Evolutionary conservation across 92 coral and sea anemone genomes (phyloP).

Genomic region (Phenganax stokvisi): DNA sequence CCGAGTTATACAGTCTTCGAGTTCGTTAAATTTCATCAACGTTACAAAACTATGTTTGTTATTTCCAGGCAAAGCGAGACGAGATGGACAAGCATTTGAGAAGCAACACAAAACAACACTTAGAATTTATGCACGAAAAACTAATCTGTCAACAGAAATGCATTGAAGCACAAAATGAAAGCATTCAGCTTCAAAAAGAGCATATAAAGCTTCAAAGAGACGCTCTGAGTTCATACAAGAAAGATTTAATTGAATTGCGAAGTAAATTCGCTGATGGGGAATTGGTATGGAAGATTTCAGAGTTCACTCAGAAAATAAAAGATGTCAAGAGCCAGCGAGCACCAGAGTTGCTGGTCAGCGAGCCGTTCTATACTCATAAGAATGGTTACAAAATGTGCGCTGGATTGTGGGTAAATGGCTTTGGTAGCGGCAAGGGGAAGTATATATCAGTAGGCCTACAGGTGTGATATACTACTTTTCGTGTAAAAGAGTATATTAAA

Average conservation of each 20-base stretch:
- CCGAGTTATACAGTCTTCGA: too few relatives aligned
- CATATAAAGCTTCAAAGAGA: conserved; percentile 92
- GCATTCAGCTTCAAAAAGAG: conserved; percentile 88
- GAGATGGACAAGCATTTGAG: conserved; percentile 75
- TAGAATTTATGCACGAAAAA: conserved; percentile 58
- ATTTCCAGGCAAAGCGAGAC: conserved; percentile 64
- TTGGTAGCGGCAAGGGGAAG: conserved; percentile 95
- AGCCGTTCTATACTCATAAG: conserved; percentile 93
- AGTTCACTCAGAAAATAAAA: conserved; percentile 71
- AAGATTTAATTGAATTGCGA: conserved; percentile 76
- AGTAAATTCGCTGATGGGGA: conserved; percentile 87
- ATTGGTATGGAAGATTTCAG: conserved; percentile 74
- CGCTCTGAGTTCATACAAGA: conserved; percentile 64
- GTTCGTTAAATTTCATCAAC: not conserved
- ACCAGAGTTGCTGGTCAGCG: conserved; percentile 89
- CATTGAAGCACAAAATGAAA: conserved; percentile 71
- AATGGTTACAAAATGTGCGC: conserved; percentile 99
- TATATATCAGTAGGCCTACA: conserved; percentile 92
- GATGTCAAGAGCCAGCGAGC: conserved; percentile 88
- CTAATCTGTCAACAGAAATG: conserved; percentile 73
- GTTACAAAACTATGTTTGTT: not conserved
- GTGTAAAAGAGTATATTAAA: too few relatives aligned
- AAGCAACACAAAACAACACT: conserved; percentile 56
- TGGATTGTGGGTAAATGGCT: conserved; percentile 93
- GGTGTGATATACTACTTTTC: conserved; percentile 47